Evolutionary conservation across 2,888 invertebrate genomes (phyloP).

Genomic region (Ochropacha duplaris): DNA sequence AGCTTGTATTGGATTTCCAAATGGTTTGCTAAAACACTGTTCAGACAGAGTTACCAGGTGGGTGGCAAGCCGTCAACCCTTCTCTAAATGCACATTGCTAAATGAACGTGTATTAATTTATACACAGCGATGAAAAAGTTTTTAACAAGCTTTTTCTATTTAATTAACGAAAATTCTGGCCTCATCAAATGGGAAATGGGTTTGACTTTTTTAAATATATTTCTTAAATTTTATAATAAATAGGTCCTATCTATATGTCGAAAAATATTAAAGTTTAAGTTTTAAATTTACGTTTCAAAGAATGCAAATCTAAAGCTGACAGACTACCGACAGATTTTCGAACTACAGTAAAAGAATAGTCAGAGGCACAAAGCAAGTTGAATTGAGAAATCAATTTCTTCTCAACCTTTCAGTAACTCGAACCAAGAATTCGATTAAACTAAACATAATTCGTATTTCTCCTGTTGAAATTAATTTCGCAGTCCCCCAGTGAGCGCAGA

Average conservation of each 20-base stretch:
- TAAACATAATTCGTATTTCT: slow-evolving; percentile 14
- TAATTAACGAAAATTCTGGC: neutral
- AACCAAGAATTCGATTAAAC: neutral
- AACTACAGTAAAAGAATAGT: too few relatives aligned
- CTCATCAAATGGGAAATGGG: neutral
- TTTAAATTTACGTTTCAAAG: too few relatives aligned
- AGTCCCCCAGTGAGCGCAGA: slow-evolving; percentile 13
- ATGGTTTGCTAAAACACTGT: slow-evolving; percentile 19
- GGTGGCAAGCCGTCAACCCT: neutral
- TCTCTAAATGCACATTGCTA: neutral
- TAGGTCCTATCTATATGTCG: too few relatives aligned
- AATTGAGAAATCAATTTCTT: neutral
- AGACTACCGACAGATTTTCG: too few relatives aligned
- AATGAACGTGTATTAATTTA: neutral
- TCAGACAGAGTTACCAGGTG: slow-evolving; percentile 15
- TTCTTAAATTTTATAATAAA: neutral
- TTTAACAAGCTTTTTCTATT: neutral
- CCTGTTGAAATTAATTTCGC: slow-evolving; percentile 21
- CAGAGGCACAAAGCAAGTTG: too few relatives aligned
- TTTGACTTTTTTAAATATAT: neutral
- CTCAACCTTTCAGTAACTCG: neutral
- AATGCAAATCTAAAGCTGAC: too few relatives aligned
- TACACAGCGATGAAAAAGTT: neutral
- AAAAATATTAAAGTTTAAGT: too few relatives aligned
- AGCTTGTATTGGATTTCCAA: slow-evolving; percentile 19